Evolutionary conservation across 1,140 invertebrate species (phyloP), one percentile per base, ranked within the genome.

Genomic region (Cydia strobilella): DNA sequence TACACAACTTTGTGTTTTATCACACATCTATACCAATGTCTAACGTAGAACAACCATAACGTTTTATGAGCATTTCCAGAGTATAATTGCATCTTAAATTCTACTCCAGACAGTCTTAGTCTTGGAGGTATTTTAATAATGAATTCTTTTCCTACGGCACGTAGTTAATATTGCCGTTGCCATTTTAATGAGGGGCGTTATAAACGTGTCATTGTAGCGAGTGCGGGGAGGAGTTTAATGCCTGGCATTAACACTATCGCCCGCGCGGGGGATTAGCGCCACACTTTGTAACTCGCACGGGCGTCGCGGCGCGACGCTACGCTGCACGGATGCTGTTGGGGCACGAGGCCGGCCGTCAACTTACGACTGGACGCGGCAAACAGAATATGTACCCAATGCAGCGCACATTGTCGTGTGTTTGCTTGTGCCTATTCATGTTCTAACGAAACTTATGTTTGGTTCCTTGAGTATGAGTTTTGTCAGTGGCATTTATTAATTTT

Each of bases 71-170:
- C 65, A 69, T 69, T 69, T 35, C 65, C 65, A 66, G 35, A 69
- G 65, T 42, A 69, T 69, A 69, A 69, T 84, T 82, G 78, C 81
- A 81, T 76, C 84, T 84, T 89, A 87, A 89, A 87, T 89, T 84
- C 84, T 86, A 82, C 78, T 69, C 76, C 76, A 86, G 87, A 89
- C 86, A 87, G 85, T 81, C 79, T 79, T 75, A 86, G 79, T 82
- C 83, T 83, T 81, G 76, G 76, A 85, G 82, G 86, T 81, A 84
- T 86, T 87, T 88, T 87, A 86, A 87, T 89, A 85, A 87, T 85
- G 87, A 87, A 87, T 87, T 89, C 86, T 87, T 88, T 85, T 83
- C 75, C 81, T 66, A 74, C 73, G 76, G 82, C 85, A 87, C 86
- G 83, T 85, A 86, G 66, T 87, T 86, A 84, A 87, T 83, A 83